A percentile compares a stretch with the other conserved stretches of the same genome.
These are phyloP conservation scores for Diarsia dahlii DNA, from an alignment of 2,888 invertebrate species.

Conservation along the genomic window DNA sequence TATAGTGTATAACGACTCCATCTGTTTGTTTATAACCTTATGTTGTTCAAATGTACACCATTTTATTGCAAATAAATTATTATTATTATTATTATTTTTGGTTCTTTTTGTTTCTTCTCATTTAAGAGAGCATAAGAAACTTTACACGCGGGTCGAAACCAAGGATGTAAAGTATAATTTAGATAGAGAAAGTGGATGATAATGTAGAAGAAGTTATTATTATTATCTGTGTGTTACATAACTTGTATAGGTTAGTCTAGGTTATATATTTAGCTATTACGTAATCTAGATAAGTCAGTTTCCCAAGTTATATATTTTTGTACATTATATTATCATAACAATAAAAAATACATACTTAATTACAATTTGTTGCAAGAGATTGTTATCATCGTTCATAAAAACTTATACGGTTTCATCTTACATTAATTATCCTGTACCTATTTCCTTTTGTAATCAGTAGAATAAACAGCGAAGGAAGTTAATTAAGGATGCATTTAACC, in stretches of 20 bases:
- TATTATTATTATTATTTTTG: too few relatives aligned
- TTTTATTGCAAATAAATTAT: too few relatives aligned
- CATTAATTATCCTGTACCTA: constrained; percentile 18
- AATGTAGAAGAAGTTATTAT: too few relatives aligned
- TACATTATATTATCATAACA: too few relatives aligned
- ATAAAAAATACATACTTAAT: constrained; percentile 7
- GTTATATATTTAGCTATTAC: background rate
- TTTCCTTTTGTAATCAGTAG: constrained; percentile 23
- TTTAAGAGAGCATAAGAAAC: too few relatives aligned
- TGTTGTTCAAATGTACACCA: too few relatives aligned
- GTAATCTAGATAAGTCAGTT: background rate
- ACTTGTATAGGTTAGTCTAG: background rate
- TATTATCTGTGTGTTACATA: background rate
- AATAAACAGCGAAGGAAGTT: background rate
- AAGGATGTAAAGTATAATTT: too few relatives aligned
- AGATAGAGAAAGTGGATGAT: too few relatives aligned
- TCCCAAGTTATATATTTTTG: background rate
- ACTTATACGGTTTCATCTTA: constrained; percentile 32
- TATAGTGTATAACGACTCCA: too few relatives aligned
- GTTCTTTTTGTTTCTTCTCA: too few relatives aligned
- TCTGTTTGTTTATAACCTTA: too few relatives aligned
- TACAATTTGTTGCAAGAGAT: constrained; percentile 32
- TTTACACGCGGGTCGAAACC: too few relatives aligned
- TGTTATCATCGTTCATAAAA: constrained; percentile 20
- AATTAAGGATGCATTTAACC: background rate